A percentile compares a stretch with the other conserved stretches of the same genome.
These are phyloP conservation scores for Chrysoperla carnea DNA, from an alignment of 1,140 invertebrate species.

Conservation along the genomic window DNA sequence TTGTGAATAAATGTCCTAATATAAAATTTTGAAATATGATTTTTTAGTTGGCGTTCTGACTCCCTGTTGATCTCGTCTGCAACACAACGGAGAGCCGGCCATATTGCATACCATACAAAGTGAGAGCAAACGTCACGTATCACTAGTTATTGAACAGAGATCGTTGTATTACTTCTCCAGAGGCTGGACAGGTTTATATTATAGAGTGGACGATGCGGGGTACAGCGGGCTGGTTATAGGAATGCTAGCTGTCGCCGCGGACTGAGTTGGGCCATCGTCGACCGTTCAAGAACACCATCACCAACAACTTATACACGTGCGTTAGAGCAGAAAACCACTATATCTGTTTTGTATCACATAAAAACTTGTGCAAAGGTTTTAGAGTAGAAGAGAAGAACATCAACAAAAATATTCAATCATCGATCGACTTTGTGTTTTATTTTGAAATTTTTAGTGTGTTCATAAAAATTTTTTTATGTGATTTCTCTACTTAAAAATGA, in stretches of 20 bases:
- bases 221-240: constrained; percentile 17
- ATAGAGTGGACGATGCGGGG: constrained; percentile 3
- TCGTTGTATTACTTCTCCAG: constrained; percentile 10
- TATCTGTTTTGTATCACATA: constrained; percentile 6
- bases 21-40: not conserved
- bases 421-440: not conserved
- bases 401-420: not conserved
- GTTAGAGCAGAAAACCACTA: not conserved
- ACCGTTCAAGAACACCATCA: constrained; percentile 7
- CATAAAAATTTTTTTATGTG: no score
- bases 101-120: constrained; percentile 28
- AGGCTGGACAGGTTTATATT: constrained; percentile 17
- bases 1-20: not conserved
- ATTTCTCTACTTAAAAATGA: no score
- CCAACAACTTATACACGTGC: constrained; percentile 15
- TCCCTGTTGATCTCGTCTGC: constrained; percentile 14
- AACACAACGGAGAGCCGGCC: constrained; percentile 14
- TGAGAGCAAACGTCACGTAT: constrained; percentile 9
- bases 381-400: no score
- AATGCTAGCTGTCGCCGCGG: constrained; percentile 14
- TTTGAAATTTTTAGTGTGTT: constrained; percentile 3
- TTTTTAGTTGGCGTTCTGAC: constrained; percentile 4
- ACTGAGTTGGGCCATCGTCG: not conserved
- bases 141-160: constrained; percentile 7
- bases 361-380: constrained; percentile 2